Percentiles rank a stretch among this genome's conserved stretches.
These are phyloP conservation scores for Agrotis puta DNA, from an alignment of 2,888 invertebrate species.

Conservation along the genomic window DNA sequence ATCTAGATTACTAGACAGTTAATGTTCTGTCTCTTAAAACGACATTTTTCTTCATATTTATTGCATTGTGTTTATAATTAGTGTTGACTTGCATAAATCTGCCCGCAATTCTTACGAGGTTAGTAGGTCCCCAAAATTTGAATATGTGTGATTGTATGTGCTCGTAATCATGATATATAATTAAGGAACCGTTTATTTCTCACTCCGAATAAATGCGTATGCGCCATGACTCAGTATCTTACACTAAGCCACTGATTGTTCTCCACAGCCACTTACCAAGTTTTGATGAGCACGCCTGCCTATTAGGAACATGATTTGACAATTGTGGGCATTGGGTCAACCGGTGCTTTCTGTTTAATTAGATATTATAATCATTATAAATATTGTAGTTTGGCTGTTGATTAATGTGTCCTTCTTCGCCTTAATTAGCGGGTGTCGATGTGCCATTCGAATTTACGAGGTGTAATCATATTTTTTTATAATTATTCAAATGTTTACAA, in stretches of 20 bases:
- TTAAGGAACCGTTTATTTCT: slow-evolving; percentile 59
- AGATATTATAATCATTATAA: slow-evolving; percentile 39
- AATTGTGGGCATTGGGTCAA: slow-evolving; percentile 73
- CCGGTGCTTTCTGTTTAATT: slow-evolving; percentile 73
- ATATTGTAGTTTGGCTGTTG: slow-evolving; percentile 30
- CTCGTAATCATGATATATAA: slow-evolving; percentile 52
- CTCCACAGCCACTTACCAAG: slow-evolving; percentile 47
- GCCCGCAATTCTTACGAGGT: slow-evolving; percentile 37
- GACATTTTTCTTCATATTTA: not conserved
- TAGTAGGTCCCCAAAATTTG: slow-evolving; percentile 48
- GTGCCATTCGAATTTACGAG: slow-evolving; percentile 12
- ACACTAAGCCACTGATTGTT: slow-evolving; percentile 65
- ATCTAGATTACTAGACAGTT: not conserved
- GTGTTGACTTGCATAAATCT: slow-evolving; percentile 49
- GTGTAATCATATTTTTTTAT: too few relatives aligned
- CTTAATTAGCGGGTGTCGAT: slow-evolving; percentile 13
- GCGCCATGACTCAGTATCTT: slow-evolving; percentile 56
- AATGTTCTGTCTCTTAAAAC: not conserved
- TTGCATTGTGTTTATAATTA: slow-evolving; percentile 17
- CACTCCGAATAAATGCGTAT: slow-evolving; percentile 35
- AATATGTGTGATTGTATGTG: slow-evolving; percentile 43
- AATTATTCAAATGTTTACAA: not conserved
- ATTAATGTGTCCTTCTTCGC: slow-evolving; percentile 20
- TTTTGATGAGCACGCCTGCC: slow-evolving; percentile 53
- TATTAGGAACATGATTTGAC: slow-evolving; percentile 83